These are phyloP conservation scores for Oeneis ivallda DNA, from an alignment of 2,888 invertebrate genomes.

Conservation along the genomic window DNA sequence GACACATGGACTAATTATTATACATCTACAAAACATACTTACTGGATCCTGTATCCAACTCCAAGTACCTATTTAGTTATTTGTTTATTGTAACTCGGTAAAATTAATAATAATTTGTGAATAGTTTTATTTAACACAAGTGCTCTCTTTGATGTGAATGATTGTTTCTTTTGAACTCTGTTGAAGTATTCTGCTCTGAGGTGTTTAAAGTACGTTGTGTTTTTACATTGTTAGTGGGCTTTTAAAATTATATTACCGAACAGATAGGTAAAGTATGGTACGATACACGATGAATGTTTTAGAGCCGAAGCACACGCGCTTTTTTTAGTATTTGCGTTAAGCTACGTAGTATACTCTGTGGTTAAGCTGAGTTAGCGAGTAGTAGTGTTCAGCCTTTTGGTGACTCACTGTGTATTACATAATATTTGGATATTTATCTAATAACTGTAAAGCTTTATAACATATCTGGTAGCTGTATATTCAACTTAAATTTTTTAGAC, in stretches of 20 bases:
- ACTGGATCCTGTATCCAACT: background rate
- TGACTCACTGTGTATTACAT: too few species aligned
- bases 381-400: too few species aligned
- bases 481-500: too few species aligned
- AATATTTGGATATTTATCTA: too few species aligned
- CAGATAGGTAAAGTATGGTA: constrained; percentile 51
- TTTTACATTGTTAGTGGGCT: constrained; percentile 41
- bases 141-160: constrained; percentile 15
- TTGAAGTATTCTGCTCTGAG: background rate
- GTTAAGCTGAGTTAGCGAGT: too few species aligned
- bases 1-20: constrained; percentile 29
- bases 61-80: background rate
- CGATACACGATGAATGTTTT: constrained; percentile 45
- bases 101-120: background rate
- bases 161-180: constrained; percentile 19
- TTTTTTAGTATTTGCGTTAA: background rate
- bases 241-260: constrained; percentile 49
- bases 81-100: constrained; percentile 15
- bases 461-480: too few species aligned
- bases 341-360: too few species aligned
- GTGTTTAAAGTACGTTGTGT: constrained; percentile 1
- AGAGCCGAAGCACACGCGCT: background rate
- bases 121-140: constrained; percentile 14
- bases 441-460: too few species aligned
- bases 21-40: constrained; percentile 15